Evolutionary conservation across 1,140 invertebrate species (phyloP), one percentile per base, ranked within the genome.

Genomic region (Scylla paramamosain): DNA sequence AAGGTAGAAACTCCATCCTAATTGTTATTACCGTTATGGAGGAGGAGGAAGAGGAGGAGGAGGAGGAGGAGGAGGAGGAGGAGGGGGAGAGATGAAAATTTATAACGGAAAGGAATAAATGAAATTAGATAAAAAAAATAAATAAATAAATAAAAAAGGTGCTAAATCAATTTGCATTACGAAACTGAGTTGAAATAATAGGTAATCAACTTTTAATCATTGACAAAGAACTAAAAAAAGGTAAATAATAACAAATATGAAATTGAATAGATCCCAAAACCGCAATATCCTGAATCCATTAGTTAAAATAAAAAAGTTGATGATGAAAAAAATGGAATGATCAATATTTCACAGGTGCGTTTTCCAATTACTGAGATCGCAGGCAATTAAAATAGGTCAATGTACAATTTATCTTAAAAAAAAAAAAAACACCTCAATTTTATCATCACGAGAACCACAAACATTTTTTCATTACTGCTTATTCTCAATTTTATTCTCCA

Each of bases 11-110:
- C 32, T 32, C 46, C 84, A 14, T 45, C 31, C 46, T 45, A 88
- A 88, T 88, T 31, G 32, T 88, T 88, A 39, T 39, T 45, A 88
- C 87, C 32, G 46, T 88, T 88, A 88, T n/a, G 31, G 29, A 29
- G 31, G 31, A 39, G 31, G 87, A 88, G 87, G 46, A 48, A 25
- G 87, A 88, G 29, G n/a, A 48, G 46, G 86, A 88, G 86, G 25
- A 46, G 45, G 29, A 88, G 86, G 45, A 46, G n/a, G 29, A 88
- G 86, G n/a, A 46, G 25, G 10, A n/a, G 83, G 32, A 12, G 12
- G 84, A 20, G 28, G 28, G 28, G 39, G 84, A 29, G 28, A 87
- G 87, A n/a, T n/a, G 67, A n/a, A 3, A 77, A 77, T 25, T n/a
- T 25, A n/a, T 7, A 20, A n/a, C 20, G 32, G 87, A 7, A 89